These are phyloP conservation scores for Parapsyche elsis DNA, from an alignment of 1,140 invertebrate genomes.

Conservation along the genomic window DNA sequence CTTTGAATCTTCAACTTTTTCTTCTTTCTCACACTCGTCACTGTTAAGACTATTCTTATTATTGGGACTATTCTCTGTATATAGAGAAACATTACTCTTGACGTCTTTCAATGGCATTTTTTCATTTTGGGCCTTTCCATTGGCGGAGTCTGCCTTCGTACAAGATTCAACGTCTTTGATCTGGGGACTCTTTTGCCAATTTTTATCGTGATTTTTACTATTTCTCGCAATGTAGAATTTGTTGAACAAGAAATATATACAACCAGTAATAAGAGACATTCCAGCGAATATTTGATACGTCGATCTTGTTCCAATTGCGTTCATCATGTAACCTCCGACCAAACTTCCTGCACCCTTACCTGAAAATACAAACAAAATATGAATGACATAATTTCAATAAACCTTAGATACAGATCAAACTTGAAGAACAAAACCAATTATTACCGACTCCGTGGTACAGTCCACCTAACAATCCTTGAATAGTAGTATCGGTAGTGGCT, in stretches of 20 bases:
- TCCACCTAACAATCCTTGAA: constrained; percentile 84
- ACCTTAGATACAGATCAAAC: not conserved
- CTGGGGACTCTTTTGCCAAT: constrained; percentile 65
- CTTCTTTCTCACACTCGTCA: not conserved
- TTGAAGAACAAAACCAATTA: not conserved
- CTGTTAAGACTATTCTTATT: constrained; percentile 38
- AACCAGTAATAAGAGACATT: constrained; percentile 71
- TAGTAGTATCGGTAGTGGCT: constrained; percentile 82
- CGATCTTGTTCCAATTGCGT: constrained; percentile 75
- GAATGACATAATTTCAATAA: not conserved
- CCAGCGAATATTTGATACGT: constrained; percentile 80
- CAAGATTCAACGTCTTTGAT: constrained; percentile 58
- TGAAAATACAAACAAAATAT: constrained; percentile 59
- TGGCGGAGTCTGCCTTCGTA: constrained; percentile 53
- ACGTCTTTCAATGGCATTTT: constrained; percentile 55
- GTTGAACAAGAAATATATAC: constrained; percentile 79
- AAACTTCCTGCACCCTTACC: constrained; percentile 83
- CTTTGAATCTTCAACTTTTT: constrained; percentile 57
- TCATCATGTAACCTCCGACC: constrained; percentile 81
- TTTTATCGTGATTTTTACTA: constrained; percentile 65
- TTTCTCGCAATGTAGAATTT: constrained; percentile 68
- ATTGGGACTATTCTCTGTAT: constrained; percentile 47
- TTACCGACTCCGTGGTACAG: constrained; percentile 84
- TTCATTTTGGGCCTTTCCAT: constrained; percentile 57
- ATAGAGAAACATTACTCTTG: constrained; percentile 43